These are phyloP conservation scores for Cybosia mesomella DNA, from an alignment of 2,888 invertebrate genomes.

Conservation along the genomic window DNA sequence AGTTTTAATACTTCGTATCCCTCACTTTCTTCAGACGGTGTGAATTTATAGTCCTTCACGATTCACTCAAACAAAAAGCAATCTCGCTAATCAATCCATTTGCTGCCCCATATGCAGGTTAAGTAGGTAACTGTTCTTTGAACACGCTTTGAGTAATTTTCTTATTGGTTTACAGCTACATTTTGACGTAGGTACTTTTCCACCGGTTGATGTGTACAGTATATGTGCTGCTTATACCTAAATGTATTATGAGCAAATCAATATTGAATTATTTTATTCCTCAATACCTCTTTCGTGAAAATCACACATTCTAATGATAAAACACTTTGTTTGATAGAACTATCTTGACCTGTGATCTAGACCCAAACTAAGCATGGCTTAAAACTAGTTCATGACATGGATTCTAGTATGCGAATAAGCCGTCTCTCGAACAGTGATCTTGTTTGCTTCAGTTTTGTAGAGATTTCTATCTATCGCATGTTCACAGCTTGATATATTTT, in stretches of 20 bases:
- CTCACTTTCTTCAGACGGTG: background rate
- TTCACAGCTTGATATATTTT: background rate
- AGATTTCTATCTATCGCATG: background rate
- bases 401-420: too few species aligned
- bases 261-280: conserved; percentile 6
- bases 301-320: background rate
- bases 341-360: background rate
- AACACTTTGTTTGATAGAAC: background rate
- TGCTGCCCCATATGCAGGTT: background rate
- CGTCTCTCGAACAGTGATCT: background rate
- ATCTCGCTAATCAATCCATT: conserved; percentile 4
- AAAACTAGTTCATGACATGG: too few species aligned
- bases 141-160: conserved; percentile 2
- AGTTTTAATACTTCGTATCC: background rate
- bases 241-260: background rate
- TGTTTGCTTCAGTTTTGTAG: background rate
- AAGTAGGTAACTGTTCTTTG: background rate
- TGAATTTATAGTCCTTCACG: background rate
- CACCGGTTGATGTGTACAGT: background rate
- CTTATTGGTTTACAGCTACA: conserved; percentile 5
- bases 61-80: background rate
- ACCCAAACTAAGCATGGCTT: too few species aligned
- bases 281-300: background rate
- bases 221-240: background rate
- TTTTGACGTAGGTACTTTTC: conserved; percentile 14